phyloP scores from a whole-genome alignment of 2,113 vertebrate genomes.

The Phalacrocorax carbo region DNA sequence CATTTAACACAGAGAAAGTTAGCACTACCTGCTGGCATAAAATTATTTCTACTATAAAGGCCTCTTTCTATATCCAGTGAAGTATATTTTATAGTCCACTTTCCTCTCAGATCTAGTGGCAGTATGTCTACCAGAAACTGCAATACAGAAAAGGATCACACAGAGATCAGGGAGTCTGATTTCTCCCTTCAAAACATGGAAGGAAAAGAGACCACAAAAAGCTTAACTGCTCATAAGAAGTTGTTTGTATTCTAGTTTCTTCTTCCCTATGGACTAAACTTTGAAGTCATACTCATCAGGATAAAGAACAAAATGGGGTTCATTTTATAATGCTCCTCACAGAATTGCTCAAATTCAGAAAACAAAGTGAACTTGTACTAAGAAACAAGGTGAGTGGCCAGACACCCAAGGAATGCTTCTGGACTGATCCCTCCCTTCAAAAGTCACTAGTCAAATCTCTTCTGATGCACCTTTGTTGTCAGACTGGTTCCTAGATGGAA shows the following conservation, averaged over 20 bases:
- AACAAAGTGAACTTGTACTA: neutral
- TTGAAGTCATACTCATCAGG: neutral
- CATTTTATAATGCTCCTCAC: neutral
- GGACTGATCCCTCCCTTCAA: neutral
- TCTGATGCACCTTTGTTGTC: neutral
- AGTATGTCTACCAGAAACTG: neutral
- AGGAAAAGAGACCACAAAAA: neutral
- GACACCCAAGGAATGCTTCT: neutral
- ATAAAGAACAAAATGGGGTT: neutral
- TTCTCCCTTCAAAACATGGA: neutral
- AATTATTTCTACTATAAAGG: neutral
- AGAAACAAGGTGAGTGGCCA: neutral
- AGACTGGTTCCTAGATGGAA: neutral
- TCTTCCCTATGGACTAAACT: neutral
- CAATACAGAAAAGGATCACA: neutral
- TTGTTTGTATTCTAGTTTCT: neutral
- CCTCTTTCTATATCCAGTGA: neutral
- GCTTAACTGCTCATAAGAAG: neutral
- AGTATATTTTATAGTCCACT: neutral
- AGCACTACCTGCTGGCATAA: neutral
- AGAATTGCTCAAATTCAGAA: neutral
- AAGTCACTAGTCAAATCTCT: neutral
- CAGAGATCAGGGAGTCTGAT: neutral
- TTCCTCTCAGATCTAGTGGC: neutral
- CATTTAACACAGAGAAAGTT: neutral